phyloP scores from a whole-genome alignment of 2,888 invertebrate species.

The Liodrosophila aerea region DNA sequence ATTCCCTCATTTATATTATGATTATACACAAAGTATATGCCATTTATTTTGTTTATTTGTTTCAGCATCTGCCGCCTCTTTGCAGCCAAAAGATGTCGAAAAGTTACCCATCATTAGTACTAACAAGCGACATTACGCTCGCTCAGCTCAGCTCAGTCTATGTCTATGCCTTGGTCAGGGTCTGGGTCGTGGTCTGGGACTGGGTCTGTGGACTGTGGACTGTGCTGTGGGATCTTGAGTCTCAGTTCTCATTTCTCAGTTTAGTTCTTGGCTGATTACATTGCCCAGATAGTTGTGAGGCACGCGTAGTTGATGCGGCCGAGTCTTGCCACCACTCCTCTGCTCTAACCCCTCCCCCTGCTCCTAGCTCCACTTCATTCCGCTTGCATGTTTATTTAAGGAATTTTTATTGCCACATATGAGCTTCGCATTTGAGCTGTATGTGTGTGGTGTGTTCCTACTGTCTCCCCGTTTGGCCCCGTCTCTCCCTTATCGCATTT shows the following conservation, averaged over 20 bases:
- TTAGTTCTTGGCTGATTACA: constrained; percentile 41
- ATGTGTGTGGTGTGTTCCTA: background rate
- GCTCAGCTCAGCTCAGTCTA: constrained; percentile 7
- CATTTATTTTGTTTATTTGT: constrained; percentile 31
- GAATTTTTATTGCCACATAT: constrained; percentile 63
- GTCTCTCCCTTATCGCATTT: constrained; percentile 64
- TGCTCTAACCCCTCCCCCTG: background rate
- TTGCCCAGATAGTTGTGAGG: constrained; percentile 53
- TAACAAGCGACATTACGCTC: constrained; percentile 72
- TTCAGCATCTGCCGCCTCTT: constrained; percentile 33
- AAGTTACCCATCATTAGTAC: constrained; percentile 73
- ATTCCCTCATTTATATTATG: too few relatives aligned
- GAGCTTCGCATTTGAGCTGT: constrained; percentile 23
- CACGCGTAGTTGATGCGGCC: constrained; percentile 64
- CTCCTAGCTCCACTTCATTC: background rate
- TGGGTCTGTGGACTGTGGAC: constrained; percentile 33
- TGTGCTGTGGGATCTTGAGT: constrained; percentile 40
- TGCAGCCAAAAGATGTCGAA: constrained; percentile 26
- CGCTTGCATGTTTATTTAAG: constrained; percentile 63
- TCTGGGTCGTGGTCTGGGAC: constrained; percentile 3
- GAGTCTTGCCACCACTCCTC: constrained; percentile 6
- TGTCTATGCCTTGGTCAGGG: constrained; percentile 4
- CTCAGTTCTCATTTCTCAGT: constrained; percentile 27
- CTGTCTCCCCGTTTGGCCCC: background rate
- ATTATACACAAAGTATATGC: background rate